Conservation (phyloP, 1,140 invertebrate genomes). For the Ceratosolen fusciceps region DNA sequence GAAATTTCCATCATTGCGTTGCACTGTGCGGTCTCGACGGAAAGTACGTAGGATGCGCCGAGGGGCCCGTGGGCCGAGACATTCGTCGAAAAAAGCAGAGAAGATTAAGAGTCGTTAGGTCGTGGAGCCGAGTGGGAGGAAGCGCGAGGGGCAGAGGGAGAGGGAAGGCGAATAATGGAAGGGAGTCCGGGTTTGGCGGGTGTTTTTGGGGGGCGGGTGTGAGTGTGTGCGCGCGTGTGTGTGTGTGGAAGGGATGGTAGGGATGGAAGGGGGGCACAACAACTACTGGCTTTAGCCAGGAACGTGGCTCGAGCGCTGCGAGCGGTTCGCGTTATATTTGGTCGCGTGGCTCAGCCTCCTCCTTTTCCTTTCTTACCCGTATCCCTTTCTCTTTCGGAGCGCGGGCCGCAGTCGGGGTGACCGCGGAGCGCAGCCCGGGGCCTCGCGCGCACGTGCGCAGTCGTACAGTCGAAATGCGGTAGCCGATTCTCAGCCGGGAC, state of each 20-base stretch:
- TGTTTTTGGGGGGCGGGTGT: no score
- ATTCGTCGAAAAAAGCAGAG: neutral
- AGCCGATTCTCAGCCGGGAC: neutral
- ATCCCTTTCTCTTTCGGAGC: neutral
- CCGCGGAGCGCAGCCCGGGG: neutral
- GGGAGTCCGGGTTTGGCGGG: no score
- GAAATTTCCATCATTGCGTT: neutral
- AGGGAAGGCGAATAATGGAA: no score
- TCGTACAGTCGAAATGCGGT: neutral
- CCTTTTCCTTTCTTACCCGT: neutral
- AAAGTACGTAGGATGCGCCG: neutral
- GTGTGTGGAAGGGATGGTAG: no score
- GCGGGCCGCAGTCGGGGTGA: neutral
- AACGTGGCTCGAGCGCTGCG: no score
- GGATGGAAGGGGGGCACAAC: no score
- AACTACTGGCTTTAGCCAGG: no score
- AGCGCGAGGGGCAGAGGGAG: no score
- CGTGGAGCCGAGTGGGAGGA: neutral
- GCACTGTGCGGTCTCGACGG: neutral
- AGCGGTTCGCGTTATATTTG: conserved; percentile 7
- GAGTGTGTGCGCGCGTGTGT: no score
- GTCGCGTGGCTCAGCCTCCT: conserved; percentile 10
- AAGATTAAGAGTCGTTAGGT: neutral
- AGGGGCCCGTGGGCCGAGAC: neutral
- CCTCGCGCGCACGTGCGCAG: neutral